These are phyloP conservation scores for Silurus glanis DNA, from an alignment of 2,113 vertebrate genomes.

Conservation along the genomic window DNA sequence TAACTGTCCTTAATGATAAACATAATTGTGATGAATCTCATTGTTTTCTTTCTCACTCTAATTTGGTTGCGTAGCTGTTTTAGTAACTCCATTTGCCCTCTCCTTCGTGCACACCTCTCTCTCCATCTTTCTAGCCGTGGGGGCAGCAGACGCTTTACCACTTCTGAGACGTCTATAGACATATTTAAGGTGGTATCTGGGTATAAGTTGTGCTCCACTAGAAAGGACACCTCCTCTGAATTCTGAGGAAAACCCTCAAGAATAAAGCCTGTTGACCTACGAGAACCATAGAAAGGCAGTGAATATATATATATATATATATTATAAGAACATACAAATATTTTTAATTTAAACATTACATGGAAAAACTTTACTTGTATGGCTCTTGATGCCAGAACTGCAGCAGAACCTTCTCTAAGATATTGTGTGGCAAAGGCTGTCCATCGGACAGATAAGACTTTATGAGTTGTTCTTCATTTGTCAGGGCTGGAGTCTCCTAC, in stretches of 20 bases:
- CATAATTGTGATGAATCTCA: background rate
- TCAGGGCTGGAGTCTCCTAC: conserved; percentile 68
- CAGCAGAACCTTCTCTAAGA: conserved; percentile 79
- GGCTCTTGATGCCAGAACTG: conserved; percentile 90
- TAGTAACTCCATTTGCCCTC: conserved; percentile 68
- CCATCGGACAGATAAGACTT: conserved; percentile 76
- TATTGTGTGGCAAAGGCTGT: conserved; percentile 70
- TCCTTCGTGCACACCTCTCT: conserved; percentile 61
- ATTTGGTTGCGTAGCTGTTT: conserved; percentile 75
- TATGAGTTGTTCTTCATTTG: conserved; percentile 82
- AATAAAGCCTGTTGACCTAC: conserved; percentile 89
- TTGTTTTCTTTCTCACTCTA: conserved; percentile 64
- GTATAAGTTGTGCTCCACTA: conserved; percentile 78
- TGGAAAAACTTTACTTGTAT: conserved; percentile 72
- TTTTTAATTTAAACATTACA: background rate
- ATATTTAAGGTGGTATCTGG: conserved; percentile 80
- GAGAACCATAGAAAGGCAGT: conserved; percentile 28
- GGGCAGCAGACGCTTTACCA: conserved; percentile 80
- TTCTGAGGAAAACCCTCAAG: conserved; percentile 87
- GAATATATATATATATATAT: too few species aligned
- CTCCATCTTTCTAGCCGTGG: conserved; percentile 76
- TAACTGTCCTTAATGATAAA: background rate
- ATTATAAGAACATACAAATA: background rate
- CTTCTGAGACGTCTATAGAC: conserved; percentile 72
- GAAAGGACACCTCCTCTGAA: conserved; percentile 77